phyloP scores from a whole-genome alignment of 2,797 vertebrate genomes.

The Petrocephalus sullivani region DNA sequence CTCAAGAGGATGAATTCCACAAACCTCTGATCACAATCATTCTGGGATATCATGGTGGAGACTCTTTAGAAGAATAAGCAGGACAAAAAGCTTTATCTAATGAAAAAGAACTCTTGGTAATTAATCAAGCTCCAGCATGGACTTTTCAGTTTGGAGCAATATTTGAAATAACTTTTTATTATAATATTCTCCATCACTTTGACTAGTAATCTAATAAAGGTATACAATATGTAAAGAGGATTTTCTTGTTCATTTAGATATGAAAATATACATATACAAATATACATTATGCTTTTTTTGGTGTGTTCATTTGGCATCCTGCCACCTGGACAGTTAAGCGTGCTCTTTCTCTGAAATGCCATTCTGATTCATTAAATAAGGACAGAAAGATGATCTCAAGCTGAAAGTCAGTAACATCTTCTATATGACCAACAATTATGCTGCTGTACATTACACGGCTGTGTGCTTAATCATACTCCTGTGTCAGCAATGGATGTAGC shows the following conservation, averaged over 20 bases:
- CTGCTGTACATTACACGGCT: background rate
- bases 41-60: background rate
- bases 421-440: background rate
- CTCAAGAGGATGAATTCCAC: constrained; percentile 18
- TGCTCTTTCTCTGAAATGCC: background rate
- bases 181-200: background rate
- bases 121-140: background rate
- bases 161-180: too few species aligned
- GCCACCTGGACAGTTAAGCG: background rate
- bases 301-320: background rate
- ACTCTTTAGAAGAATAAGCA: background rate
- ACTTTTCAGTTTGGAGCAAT: background rate
- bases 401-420: background rate
- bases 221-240: background rate
- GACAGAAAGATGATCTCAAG: background rate
- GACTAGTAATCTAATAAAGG: background rate
- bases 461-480: background rate
- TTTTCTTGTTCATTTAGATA: background rate
- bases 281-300: background rate
- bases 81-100: background rate
- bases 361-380: background rate
- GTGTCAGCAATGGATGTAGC: background rate
- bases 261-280: background rate
- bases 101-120: background rate
- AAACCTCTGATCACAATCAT: background rate